These are phyloP conservation scores for Rhinoraja longicauda DNA, from an alignment of 2,797 vertebrate genomes.

Conservation along the genomic window DNA sequence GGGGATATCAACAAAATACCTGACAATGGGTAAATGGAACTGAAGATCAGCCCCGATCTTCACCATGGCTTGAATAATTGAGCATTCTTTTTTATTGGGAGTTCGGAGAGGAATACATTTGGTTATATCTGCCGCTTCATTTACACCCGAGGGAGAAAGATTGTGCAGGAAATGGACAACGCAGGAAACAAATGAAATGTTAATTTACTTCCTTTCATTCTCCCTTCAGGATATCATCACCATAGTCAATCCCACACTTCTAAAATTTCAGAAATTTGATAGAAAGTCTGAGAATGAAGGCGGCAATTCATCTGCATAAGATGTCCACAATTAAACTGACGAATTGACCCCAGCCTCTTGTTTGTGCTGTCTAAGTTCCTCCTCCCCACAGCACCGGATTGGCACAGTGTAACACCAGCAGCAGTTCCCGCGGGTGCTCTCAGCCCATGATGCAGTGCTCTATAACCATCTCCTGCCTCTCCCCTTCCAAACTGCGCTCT, in stretches of 20 bases:
- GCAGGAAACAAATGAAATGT: not conserved
- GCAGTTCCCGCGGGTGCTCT: not conserved
- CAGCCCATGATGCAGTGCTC: not conserved
- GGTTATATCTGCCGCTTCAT: not conserved
- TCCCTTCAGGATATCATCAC: conserved; percentile 53
- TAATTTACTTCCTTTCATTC: not conserved
- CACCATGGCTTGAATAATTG: not conserved
- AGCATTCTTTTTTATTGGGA: too few relatives aligned
- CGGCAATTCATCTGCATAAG: not conserved
- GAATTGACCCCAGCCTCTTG: not conserved
- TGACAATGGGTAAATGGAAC: not conserved
- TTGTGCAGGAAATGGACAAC: not conserved
- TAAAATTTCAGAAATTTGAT: conserved; percentile 43
- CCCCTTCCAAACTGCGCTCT: not conserved
- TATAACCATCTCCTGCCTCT: not conserved
- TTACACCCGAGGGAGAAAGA: too few relatives aligned
- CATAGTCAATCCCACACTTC: conserved; percentile 45
- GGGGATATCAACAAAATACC: not conserved
- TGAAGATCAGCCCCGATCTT: not conserved
- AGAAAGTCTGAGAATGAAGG: not conserved
- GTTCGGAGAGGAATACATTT: not conserved
- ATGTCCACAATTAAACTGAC: not conserved
- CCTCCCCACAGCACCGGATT: not conserved
- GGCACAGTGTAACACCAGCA: not conserved
- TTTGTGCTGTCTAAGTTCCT: not conserved